Percentiles rank a stretch among this genome's conserved stretches.
Conservation (phyloP, 2,888 invertebrate genomes). For the Drosophila prolongata region DNA sequence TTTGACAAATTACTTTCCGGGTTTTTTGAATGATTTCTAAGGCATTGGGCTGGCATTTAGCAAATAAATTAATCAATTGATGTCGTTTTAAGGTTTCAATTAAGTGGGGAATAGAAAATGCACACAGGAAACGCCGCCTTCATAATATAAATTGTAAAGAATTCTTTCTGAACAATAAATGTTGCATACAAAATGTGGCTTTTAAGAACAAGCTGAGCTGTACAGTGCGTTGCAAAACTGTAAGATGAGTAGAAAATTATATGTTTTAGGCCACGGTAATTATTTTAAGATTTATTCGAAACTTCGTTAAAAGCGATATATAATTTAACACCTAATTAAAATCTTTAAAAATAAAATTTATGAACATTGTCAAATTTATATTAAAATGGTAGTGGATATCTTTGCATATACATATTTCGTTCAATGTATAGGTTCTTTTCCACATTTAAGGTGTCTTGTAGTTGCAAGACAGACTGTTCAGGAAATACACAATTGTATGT, state of each 20-base stretch:
- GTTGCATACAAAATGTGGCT: conserved; percentile 24
- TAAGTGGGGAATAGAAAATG: conserved; percentile 27
- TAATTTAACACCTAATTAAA: no score
- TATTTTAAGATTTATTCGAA: no score
- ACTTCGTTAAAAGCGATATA: no score
- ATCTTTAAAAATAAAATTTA: not conserved
- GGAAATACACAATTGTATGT: not conserved
- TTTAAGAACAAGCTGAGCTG: not conserved
- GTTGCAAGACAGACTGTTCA: conserved; percentile 2
- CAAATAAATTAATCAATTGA: conserved; percentile 34
- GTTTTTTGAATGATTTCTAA: conserved; percentile 7
- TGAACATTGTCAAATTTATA: no score
- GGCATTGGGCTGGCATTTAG: conserved; percentile 18
- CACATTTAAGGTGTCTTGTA: not conserved
- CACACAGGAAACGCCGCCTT: conserved; percentile 33
- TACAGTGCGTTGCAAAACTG: not conserved
- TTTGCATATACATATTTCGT: no score
- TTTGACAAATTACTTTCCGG: conserved; percentile 21
- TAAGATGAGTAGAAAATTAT: not conserved
- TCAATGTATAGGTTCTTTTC: no score
- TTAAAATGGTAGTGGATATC: no score
- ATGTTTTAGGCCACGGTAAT: no score
- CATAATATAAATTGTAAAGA: conserved; percentile 32
- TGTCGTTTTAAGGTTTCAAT: conserved; percentile 7
- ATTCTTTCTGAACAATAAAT: conserved; percentile 4